These are phyloP conservation scores for Planococcus citri DNA, from an alignment of 1,140 invertebrate genomes.

Conservation along the genomic window DNA sequence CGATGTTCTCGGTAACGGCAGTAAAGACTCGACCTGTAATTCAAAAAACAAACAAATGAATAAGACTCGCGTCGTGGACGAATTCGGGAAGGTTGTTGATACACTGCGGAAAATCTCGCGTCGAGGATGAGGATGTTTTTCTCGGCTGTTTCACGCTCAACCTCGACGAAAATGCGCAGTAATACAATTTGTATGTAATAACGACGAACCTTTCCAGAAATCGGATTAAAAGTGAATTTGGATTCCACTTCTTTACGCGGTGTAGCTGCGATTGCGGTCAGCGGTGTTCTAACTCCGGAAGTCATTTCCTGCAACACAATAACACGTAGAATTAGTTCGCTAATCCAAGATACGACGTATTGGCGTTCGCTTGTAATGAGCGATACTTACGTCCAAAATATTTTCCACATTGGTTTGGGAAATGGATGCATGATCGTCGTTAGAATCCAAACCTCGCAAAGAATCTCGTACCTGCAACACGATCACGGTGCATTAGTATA, in stretches of 20 bases:
- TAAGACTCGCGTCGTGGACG: no score
- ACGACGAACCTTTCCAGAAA: slow-evolving; percentile 24
- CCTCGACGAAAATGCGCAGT: background rate
- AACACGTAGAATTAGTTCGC: no score
- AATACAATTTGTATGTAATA: background rate
- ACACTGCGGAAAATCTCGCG: background rate
- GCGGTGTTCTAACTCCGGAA: slow-evolving; percentile 23
- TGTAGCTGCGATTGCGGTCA: slow-evolving; percentile 29
- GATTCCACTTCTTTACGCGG: slow-evolving; percentile 28
- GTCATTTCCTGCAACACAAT: slow-evolving; percentile 30
- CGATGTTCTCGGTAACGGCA: background rate
- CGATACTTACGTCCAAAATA: slow-evolving; percentile 27
- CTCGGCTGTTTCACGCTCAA: background rate
- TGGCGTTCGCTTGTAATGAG: background rate
- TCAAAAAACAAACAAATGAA: background rate
- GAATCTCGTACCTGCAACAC: background rate
- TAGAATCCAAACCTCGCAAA: background rate
- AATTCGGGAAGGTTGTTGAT: background rate
- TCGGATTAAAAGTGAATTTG: slow-evolving; percentile 27
- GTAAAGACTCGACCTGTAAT: background rate
- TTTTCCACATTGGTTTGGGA: slow-evolving; percentile 26
- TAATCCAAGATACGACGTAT: no score
- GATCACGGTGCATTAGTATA: no score
- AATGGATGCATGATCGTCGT: background rate
- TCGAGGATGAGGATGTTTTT: background rate